Conservation (phyloP, 2,888 invertebrate genomes). For the Pyrochroa serraticornis region DNA sequence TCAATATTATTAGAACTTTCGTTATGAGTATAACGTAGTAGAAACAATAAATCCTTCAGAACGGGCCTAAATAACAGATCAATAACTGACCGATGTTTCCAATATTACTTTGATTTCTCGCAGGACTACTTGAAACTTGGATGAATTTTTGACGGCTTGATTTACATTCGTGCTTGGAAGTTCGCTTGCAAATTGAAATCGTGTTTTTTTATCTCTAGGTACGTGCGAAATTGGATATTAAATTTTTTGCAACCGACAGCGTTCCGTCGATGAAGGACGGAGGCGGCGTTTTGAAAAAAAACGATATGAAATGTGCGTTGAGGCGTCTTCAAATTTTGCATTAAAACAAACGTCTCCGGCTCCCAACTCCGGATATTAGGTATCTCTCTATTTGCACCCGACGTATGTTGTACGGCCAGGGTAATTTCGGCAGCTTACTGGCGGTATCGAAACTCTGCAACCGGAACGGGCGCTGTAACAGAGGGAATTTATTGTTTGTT, state of each 20-base stretch:
- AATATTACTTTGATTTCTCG: constrained; percentile 29
- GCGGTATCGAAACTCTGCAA: constrained; percentile 19
- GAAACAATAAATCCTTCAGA: not conserved
- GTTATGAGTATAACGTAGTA: not conserved
- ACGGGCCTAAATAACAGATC: not conserved
- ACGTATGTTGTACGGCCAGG: constrained; percentile 7
- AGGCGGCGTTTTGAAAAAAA: no score
- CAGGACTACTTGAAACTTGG: constrained; percentile 24
- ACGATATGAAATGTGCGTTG: no score
- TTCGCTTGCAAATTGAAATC: constrained; percentile 21
- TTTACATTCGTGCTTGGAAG: constrained; percentile 21
- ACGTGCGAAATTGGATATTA: constrained; percentile 18
- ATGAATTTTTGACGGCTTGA: constrained; percentile 29
- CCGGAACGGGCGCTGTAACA: constrained; percentile 26
- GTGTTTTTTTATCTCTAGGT: constrained; percentile 19
- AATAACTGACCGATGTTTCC: constrained; percentile 19
- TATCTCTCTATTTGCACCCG: constrained; percentile 11
- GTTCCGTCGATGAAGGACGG: no score
- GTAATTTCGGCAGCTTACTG: constrained; percentile 21
- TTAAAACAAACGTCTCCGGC: no score
- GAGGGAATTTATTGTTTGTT: constrained; percentile 46
- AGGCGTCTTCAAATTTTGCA: no score
- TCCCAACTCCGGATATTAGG: not conserved
- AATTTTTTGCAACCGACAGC: constrained; percentile 6
- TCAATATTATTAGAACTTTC: no score